phyloP scores from a whole-genome alignment of 2,113 vertebrate species.

The Thermophis baileyi region DNA sequence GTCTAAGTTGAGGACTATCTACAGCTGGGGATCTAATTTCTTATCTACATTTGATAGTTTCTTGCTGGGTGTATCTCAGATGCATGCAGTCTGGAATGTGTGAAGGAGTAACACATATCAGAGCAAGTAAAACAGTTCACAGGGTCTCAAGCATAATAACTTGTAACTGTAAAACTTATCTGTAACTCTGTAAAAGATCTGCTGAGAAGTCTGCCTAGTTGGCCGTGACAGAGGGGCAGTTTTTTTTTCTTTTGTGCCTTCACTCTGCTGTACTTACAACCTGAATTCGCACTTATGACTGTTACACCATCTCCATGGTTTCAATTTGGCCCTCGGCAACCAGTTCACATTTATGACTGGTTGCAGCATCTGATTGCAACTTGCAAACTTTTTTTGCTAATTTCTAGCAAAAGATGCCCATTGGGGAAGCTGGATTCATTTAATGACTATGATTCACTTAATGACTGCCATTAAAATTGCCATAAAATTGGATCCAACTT shows the following conservation, averaged over 20 bases:
- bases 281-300: not conserved
- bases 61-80: not conserved
- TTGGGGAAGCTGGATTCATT: not conserved
- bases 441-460: not conserved
- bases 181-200: not conserved
- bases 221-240: not conserved
- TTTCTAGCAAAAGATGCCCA: not conserved
- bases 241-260: not conserved
- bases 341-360: not conserved
- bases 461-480: not conserved
- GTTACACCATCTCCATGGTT: not conserved
- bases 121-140: not conserved
- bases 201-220: not conserved
- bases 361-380: not conserved
- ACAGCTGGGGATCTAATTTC: not conserved
- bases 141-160: not conserved
- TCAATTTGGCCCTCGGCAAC: not conserved
- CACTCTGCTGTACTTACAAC: not conserved
- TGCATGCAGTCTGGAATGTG: not conserved
- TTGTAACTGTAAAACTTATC: not conserved
- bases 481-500: not conserved
- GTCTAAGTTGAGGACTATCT: too few relatives aligned
- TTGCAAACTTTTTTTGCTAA: not conserved
- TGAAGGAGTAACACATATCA: not conserved
- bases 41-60: not conserved